Conservation (phyloP, 37 sponge, comb jelly and placozoan genomes). For the Oscarella lobularis region DNA sequence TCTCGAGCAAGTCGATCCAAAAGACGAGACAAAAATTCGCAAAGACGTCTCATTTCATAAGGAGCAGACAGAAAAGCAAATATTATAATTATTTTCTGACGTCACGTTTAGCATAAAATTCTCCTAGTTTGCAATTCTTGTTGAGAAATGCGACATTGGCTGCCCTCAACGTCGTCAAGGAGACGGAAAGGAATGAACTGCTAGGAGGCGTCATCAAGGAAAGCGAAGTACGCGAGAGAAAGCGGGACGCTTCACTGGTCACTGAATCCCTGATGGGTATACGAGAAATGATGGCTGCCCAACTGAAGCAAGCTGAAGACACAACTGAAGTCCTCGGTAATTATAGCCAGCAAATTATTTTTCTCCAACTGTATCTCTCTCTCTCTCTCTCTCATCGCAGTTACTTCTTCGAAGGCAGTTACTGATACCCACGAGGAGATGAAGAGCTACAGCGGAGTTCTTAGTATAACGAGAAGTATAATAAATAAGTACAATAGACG, state of each 20-base stretch:
- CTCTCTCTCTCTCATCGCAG: neutral
- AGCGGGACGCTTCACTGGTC: too few relatives aligned
- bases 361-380: neutral
- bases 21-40: neutral
- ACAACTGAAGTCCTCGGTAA: conserved; percentile 30
- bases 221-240: too few relatives aligned
- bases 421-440: conserved; percentile 28
- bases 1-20: neutral
- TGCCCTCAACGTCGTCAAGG: neutral
- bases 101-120: too few relatives aligned
- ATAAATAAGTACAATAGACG: conserved; percentile 41
- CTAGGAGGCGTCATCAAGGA: conserved; percentile 11
- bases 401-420: conserved; percentile 20
- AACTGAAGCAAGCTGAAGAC: conserved; percentile 23
- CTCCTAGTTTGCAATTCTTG: neutral
- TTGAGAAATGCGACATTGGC: neutral
- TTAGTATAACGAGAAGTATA: conserved; percentile 13
- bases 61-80: neutral
- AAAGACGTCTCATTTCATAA: neutral
- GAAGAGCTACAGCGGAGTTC: conserved; percentile 26
- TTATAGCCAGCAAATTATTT: neutral
- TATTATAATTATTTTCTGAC: too few relatives aligned
- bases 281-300: conserved; percentile 23
- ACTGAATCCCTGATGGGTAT: conserved; percentile 35
- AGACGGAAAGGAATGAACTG: conserved; percentile 15